These are phyloP conservation scores for Chromis chromis DNA, from an alignment of 2,797 vertebrate genomes.

Conservation along the genomic window DNA sequence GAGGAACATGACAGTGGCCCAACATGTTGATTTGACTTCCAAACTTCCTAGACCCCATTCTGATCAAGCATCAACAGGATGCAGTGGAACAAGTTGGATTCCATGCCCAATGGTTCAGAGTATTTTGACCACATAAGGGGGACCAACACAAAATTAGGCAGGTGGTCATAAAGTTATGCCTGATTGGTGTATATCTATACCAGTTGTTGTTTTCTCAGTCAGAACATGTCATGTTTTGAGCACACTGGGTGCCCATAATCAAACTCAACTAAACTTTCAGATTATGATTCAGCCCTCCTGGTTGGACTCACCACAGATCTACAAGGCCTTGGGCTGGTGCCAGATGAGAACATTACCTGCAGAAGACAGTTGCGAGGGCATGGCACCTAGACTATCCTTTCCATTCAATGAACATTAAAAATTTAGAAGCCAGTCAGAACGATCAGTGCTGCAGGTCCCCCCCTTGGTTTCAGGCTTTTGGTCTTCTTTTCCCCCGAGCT, in stretches of 20 bases:
- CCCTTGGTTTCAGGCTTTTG: constrained; percentile 25
- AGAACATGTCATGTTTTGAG: neutral
- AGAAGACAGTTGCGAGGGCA: constrained; percentile 18
- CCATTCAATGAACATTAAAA: constrained; percentile 61
- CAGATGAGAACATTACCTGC: constrained; percentile 37
- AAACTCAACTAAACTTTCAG: neutral
- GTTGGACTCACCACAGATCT: neutral
- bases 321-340: constrained; percentile 2
- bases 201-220: neutral
- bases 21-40: too few relatives aligned
- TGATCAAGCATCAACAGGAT: too few relatives aligned
- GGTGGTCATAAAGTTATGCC: too few relatives aligned
- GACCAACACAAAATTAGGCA: too few relatives aligned
- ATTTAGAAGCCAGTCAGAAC: constrained; percentile 48
- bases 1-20: too few relatives aligned
- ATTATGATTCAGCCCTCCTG: constrained; percentile 3
- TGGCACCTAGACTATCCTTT: constrained; percentile 24
- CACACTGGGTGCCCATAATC: neutral
- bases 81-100: too few relatives aligned
- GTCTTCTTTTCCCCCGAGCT: constrained; percentile 13
- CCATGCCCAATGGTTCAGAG: too few relatives aligned
- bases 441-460: constrained; percentile 20
- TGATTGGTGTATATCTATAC: too few relatives aligned
- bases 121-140: too few relatives aligned
- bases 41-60: too few relatives aligned